phyloP scores from a whole-genome alignment of 1,140 invertebrate species.

The Danaus melanippus region DNA sequence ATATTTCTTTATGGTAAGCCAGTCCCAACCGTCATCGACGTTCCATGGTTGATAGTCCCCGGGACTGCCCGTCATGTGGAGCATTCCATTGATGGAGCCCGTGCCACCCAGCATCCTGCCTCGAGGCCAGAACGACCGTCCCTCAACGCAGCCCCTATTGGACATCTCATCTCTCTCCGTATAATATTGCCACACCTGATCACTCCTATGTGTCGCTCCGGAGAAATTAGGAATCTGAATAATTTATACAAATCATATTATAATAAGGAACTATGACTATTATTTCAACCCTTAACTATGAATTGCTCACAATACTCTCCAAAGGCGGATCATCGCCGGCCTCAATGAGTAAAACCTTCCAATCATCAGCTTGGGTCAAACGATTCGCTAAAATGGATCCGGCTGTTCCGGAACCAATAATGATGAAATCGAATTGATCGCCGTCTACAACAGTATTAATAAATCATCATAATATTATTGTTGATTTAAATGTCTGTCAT shows the following conservation, averaged over 20 bases:
- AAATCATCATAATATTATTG: constrained; percentile 1
- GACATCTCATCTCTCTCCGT: constrained; percentile 46
- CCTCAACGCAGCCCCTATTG: constrained; percentile 36
- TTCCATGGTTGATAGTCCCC: constrained; percentile 79
- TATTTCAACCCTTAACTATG: neutral
- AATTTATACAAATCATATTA: too few species aligned
- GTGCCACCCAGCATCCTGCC: constrained; percentile 76
- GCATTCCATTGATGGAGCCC: constrained; percentile 79
- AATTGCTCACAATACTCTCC: constrained; percentile 46
- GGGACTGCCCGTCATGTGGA: constrained; percentile 76
- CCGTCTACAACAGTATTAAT: constrained; percentile 33
- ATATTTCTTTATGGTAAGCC: constrained; percentile 78
- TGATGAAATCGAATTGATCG: constrained; percentile 50
- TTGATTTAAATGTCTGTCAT: too few species aligned
- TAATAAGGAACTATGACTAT: too few species aligned
- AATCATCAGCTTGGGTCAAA: constrained; percentile 81
- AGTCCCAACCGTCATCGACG: constrained; percentile 75
- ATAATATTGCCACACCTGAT: constrained; percentile 50
- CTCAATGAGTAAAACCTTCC: constrained; percentile 89
- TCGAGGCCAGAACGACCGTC: constrained; percentile 72
- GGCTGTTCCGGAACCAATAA: constrained; percentile 52
- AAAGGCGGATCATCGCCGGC: constrained; percentile 82
- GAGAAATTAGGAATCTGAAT: constrained; percentile 54
- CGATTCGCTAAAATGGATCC: constrained; percentile 89
- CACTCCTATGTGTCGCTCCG: constrained; percentile 35